These are phyloP conservation scores for Phrynosoma blainvillii DNA, from an alignment of 2,113 vertebrate genomes.

Conservation along the genomic window DNA sequence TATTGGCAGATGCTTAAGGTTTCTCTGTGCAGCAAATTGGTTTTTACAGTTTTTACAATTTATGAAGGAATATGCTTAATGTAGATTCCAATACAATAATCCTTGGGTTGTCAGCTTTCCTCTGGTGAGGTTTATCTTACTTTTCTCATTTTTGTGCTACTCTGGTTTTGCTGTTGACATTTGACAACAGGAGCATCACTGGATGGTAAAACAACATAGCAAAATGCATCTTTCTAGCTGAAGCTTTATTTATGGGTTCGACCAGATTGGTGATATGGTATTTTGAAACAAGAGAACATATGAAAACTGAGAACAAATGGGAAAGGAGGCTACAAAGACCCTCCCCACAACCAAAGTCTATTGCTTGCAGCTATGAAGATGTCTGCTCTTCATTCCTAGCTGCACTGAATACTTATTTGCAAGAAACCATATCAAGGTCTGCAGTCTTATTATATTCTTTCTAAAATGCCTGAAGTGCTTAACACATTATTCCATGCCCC, in stretches of 20 bases:
- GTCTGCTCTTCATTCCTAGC: neutral
- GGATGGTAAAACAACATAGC: neutral
- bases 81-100: neutral
- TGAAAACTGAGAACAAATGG: neutral
- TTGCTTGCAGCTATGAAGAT: neutral
- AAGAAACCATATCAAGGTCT: neutral
- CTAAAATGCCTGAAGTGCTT: neutral
- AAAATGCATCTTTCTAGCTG: neutral
- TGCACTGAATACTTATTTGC: neutral
- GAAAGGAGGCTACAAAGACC: neutral
- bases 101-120: neutral
- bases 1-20: conserved; percentile 38
- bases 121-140: neutral
- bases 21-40: conserved; percentile 45
- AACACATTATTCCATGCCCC: neutral
- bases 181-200: too few species aligned
- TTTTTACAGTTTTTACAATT: conserved; percentile 33
- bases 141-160: neutral
- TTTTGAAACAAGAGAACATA: neutral
- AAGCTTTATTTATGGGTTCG: neutral
- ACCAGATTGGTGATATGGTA: too few species aligned
- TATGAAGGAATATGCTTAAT: neutral
- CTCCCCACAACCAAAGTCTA: neutral
- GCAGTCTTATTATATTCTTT: neutral
- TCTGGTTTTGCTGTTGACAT: neutral